These are phyloP conservation scores for Acyrthosiphon pisum DNA, from an alignment of 1,140 invertebrate genomes.

Conservation along the genomic window DNA sequence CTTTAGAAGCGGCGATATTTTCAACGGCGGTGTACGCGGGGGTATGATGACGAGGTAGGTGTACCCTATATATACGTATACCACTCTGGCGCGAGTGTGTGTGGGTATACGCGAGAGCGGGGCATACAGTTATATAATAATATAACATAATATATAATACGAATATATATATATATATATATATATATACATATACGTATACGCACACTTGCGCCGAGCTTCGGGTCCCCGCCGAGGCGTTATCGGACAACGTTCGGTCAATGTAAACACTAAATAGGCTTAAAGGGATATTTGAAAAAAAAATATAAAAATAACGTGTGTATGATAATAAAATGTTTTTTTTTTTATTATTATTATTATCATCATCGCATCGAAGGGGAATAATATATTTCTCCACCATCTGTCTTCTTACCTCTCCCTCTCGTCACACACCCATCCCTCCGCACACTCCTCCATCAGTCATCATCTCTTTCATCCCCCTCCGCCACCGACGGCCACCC, in stretches of 20 bases:
- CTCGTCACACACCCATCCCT: not conserved
- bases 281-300: slow-evolving; percentile 15
- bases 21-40: not conserved
- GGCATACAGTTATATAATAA: not conserved
- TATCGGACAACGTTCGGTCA: slow-evolving; percentile 49
- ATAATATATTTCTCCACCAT: slow-evolving; percentile 37
- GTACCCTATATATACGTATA: not conserved
- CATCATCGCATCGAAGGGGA: not conserved
- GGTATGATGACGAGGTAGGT: not conserved
- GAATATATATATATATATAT: not conserved
- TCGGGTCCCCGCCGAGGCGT: not conserved
- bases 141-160: not conserved
- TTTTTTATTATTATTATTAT: slow-evolving; percentile 1
- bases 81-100: not conserved
- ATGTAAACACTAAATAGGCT: slow-evolving; percentile 39
- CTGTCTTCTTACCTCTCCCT: slow-evolving; percentile 29
- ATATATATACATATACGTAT: too few species aligned
- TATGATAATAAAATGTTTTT: slow-evolving; percentile 36
- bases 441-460: not conserved
- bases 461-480: not conserved
- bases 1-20: not conserved
- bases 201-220: not conserved
- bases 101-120: not conserved
- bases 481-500: not conserved
- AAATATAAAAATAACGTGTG: slow-evolving; percentile 2